Evolutionary conservation across 2,797 vertebrate species (phyloP).

Genomic region (Apodemus agrarius): DNA sequence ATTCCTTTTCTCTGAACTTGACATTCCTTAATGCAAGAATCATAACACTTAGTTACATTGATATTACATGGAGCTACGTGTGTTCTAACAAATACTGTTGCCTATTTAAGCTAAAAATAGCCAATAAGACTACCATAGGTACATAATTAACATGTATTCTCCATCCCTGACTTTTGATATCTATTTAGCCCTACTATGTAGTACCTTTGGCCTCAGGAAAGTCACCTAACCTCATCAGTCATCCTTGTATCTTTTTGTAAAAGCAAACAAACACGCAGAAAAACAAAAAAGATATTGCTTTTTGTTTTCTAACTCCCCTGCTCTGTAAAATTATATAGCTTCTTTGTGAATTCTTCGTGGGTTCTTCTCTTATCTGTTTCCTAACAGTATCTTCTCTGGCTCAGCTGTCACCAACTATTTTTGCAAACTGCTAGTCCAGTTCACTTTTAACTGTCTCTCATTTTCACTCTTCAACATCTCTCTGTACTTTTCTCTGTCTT

Average conservation of each 20-base stretch:
- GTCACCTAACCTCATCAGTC: neutral
- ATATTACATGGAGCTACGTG: neutral
- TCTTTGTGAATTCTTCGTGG: neutral
- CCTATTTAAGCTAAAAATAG: neutral
- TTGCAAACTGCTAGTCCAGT: neutral
- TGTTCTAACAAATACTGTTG: neutral
- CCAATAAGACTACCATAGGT: fast-evolving
- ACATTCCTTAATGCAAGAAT: neutral
- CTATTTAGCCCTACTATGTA: fast-evolving
- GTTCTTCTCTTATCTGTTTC: neutral
- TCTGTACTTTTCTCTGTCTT: neutral
- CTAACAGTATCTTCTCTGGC: neutral
- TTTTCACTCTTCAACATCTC: neutral
- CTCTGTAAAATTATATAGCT: neutral
- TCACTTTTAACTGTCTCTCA: neutral
- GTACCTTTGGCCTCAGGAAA: neutral
- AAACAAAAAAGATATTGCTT: neutral
- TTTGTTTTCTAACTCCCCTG: neutral
- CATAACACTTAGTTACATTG: neutral
- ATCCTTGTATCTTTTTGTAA: neutral
- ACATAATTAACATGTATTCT: neutral
- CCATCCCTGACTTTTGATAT: neutral
- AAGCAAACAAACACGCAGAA: neutral
- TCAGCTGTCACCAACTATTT: neutral
- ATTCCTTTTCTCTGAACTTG: neutral